Evolutionary conservation across 2,888 invertebrate species (phyloP).

Genomic region (Apoda limacodes): DNA sequence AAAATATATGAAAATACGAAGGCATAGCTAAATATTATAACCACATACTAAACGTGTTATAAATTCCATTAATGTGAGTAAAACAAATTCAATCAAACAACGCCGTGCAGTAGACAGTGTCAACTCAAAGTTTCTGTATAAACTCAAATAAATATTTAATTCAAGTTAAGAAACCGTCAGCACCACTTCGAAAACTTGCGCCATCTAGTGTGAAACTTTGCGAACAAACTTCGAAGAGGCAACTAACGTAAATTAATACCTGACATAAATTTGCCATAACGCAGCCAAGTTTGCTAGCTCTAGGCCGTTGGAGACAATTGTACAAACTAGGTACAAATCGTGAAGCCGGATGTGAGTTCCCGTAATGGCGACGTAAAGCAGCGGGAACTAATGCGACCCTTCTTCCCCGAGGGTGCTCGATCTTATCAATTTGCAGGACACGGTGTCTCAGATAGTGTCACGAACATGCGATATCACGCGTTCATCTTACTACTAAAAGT

Average conservation of each 20-base stretch:
- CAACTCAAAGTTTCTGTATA: constrained; percentile 29
- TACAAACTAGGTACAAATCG: constrained; percentile 56
- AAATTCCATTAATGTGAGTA: too few species aligned
- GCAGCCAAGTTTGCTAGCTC: constrained; percentile 44
- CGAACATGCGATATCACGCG: constrained; percentile 22
- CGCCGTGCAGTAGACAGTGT: constrained; percentile 23
- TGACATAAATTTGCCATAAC: constrained; percentile 69
- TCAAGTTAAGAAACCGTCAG: constrained; percentile 46
- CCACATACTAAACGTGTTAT: too few species aligned
- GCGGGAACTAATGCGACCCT: constrained; percentile 39
- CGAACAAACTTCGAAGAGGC: constrained; percentile 43
- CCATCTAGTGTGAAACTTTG: constrained; percentile 22
- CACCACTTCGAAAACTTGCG: constrained; percentile 29
- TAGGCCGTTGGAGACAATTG: constrained; percentile 43
- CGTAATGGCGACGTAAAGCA: constrained; percentile 52
- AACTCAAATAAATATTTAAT: constrained; percentile 57
- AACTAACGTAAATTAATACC: constrained; percentile 66
- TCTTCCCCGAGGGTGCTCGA: constrained; percentile 26
- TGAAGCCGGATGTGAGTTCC: constrained; percentile 39
- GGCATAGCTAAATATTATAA: too few species aligned
- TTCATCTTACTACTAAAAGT: too few species aligned
- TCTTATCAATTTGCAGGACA: constrained; percentile 49
- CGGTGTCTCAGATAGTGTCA: constrained; percentile 28
- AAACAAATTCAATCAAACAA: background rate
- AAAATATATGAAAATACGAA: too few species aligned